Percentiles rank a stretch among this genome's conserved stretches.
These are phyloP conservation scores for Fragum fragum DNA, from an alignment of 2,888 invertebrate genomes.

Conservation along the genomic window DNA sequence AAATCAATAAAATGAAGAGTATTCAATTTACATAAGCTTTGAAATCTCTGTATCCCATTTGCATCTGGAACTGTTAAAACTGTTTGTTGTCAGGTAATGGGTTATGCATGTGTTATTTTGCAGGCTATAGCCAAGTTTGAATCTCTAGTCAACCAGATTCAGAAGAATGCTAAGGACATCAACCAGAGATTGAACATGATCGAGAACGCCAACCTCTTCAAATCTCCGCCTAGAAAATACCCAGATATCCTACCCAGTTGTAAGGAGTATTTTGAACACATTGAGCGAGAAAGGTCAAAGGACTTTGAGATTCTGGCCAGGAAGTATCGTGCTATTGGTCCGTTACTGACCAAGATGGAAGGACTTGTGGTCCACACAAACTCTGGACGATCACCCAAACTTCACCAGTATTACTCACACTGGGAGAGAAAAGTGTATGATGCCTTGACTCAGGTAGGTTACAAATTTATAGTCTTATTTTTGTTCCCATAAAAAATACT, in stretches of 20 bases:
- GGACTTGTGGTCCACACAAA: conserved; percentile 93
- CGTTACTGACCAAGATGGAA: conserved; percentile 94
- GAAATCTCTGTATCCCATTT: too few species aligned
- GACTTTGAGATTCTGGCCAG: conserved; percentile 91
- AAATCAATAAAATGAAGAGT: too few species aligned
- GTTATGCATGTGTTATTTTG: not conserved
- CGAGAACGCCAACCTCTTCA: conserved; percentile 85
- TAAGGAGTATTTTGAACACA: conserved; percentile 91
- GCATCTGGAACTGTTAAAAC: too few species aligned
- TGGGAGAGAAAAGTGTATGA: conserved; percentile 94
- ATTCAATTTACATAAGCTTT: too few species aligned
- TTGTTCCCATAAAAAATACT: too few species aligned
- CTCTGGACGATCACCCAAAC: conserved; percentile 91
- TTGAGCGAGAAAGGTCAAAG: conserved; percentile 91
- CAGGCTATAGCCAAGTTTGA: conserved; percentile 87
- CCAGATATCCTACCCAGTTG: conserved; percentile 84
- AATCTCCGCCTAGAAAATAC: conserved; percentile 80
- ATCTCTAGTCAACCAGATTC: conserved; percentile 87
- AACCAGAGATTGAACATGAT: conserved; percentile 84
- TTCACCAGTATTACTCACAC: conserved; percentile 92
- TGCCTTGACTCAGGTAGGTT: conserved; percentile 89
- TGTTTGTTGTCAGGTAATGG: too few species aligned
- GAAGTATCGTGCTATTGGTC: conserved; percentile 93
- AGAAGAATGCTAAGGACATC: conserved; percentile 87
- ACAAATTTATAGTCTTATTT: too few species aligned